Percentiles rank a stretch among this genome's conserved stretches.
Conservation (phyloP, 2,797 vertebrate genomes). For the Hapalemur alaotrensis region DNA sequence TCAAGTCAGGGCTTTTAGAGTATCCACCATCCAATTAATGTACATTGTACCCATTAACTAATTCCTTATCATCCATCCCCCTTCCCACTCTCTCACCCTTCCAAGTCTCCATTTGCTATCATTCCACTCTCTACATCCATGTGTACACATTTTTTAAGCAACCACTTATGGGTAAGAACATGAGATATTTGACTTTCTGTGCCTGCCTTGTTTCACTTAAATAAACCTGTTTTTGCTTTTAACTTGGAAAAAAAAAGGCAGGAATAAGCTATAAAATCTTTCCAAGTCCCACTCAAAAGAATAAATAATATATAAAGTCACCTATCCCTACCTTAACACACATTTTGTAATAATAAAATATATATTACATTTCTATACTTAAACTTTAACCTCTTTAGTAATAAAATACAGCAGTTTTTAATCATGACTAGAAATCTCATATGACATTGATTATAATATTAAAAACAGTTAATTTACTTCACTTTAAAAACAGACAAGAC, state of each 20-base stretch:
- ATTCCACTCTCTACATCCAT: neutral
- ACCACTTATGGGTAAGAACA: neutral
- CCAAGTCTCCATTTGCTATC: neutral
- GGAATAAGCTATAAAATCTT: slow-evolving; percentile 21
- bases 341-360: slow-evolving; percentile 48
- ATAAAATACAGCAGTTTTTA: slow-evolving; percentile 54
- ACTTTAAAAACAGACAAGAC: slow-evolving; percentile 65
- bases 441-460: slow-evolving; percentile 66
- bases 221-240: neutral
- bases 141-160: neutral
- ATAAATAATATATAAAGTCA: slow-evolving; percentile 42
- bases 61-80: neutral
- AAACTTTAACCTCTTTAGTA: slow-evolving; percentile 52
- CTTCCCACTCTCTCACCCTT: neutral
- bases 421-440: slow-evolving; percentile 51
- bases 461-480: slow-evolving; percentile 61
- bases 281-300: slow-evolving; percentile 31
- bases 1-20: neutral
- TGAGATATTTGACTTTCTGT: neutral
- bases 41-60: neutral
- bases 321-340: slow-evolving; percentile 23
- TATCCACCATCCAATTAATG: neutral
- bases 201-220: neutral
- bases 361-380: slow-evolving; percentile 56
- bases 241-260: neutral